These are phyloP conservation scores for Saguinus imperator DNA, from an alignment of 2,113 vertebrate species.

Conservation along the genomic window DNA sequence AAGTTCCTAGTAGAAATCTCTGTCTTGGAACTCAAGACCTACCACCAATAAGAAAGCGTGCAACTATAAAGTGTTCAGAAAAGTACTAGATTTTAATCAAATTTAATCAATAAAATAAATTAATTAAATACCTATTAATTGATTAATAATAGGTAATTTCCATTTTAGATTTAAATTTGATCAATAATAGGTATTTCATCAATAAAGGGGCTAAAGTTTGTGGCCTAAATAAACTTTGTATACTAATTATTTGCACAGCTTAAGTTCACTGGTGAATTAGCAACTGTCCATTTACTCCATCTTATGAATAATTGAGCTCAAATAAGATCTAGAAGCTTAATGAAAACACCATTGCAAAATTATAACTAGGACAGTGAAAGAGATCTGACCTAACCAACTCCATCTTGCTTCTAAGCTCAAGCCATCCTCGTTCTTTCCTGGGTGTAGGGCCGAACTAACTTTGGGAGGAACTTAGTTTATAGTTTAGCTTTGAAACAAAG, in stretches of 20 bases:
- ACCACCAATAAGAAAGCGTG: not conserved
- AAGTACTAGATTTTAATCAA: slow-evolving; percentile 1
- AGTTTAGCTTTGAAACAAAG: too few species aligned
- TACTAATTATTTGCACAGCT: not conserved
- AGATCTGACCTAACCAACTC: too few species aligned
- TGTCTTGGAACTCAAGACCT: not conserved
- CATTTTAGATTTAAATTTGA: too few species aligned
- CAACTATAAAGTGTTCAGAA: not conserved
- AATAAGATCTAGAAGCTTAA: not conserved
- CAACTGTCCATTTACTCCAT: not conserved
- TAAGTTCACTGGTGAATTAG: not conserved
- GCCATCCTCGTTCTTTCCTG: too few species aligned
- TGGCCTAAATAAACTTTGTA: not conserved
- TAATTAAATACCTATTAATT: not conserved
- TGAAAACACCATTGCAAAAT: too few species aligned
- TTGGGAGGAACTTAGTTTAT: too few species aligned
- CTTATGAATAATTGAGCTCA: not conserved
- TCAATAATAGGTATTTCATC: not conserved
- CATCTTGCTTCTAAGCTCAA: too few species aligned
- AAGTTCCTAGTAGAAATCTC: not conserved
- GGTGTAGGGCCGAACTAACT: too few species aligned
- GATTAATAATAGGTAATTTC: slow-evolving; percentile 33
- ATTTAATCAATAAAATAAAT: not conserved
- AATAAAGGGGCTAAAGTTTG: not conserved
- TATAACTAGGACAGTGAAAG: too few species aligned